Base-by-base conservation (phyloP, 2,888 invertebrate species). In the Iselma pallidipennis region DNA sequence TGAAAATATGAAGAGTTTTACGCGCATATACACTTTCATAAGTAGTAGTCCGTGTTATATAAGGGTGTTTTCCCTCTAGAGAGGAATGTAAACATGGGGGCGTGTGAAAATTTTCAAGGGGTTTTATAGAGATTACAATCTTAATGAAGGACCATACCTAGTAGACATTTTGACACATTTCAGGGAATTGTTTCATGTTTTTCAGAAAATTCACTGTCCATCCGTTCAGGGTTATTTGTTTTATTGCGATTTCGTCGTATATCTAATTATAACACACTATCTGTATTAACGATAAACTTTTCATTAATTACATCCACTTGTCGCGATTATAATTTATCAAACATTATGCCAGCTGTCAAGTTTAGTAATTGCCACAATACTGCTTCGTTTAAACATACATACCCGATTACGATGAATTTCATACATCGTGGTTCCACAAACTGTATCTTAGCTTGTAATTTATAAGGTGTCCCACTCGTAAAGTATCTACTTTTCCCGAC, bases 41-140 rank as follows among this genome's bases (percentile, higher is more conserved):
- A n/a, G n/a, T n/a, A n/a, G n/a, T n/a, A n/a, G n/a, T n/a, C n/a
- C n/a, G n/a, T n/a, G n/a, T n/a, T n/a, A n/a, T n/a, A 51, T 58
- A 63, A 61, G 52, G 55, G 61, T 57, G 63, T 55, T 55, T 61
- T 57, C 64, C 54, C 57, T 61, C 55, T 55, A 53, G 64, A n/a
- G n/a, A n/a, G n/a, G n/a, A 33, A 25, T 49, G 49, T 49, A 52
- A 52, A 57, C 21, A 23, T 53, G 51, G 23, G 25, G 23, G 26
- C n/a, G n/a, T n/a, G n/a, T 31, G 50, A 53, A 48, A 49, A 54
- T 29, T 33, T 14, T 33, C 7, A 14, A 49, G 48, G 28, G 49
- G 29, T 29, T 29, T 29, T 29, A 29, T 26, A 23, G 56, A 51
- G 61, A 59, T 64, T 61, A 66, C 42, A 57, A 61, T 63, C 61